Evolutionary conservation across 2,888 invertebrate genomes (phyloP).

Genomic region (Argyresthia goedartella): DNA sequence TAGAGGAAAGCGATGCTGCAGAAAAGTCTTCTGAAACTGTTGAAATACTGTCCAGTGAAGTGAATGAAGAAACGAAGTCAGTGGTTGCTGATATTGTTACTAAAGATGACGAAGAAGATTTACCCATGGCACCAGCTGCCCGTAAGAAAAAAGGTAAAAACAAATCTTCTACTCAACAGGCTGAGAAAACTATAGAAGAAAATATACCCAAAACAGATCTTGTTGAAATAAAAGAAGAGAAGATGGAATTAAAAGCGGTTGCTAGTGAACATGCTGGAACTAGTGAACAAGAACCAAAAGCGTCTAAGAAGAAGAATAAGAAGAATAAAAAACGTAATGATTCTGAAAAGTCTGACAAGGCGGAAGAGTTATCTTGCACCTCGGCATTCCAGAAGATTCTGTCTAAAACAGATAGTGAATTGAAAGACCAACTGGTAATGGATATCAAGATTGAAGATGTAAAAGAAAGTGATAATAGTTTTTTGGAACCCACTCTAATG

Average conservation of each 20-base stretch:
- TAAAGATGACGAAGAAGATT: constrained; percentile 7
- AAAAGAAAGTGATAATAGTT: constrained; percentile 5
- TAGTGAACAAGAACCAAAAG: constrained; percentile 22
- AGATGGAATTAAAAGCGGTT: neutral
- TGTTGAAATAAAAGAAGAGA: neutral
- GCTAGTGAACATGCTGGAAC: too few relatives aligned
- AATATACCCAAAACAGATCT: too few relatives aligned
- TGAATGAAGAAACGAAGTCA: neutral
- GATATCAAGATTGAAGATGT: constrained; percentile 6
- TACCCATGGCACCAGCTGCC: constrained; percentile 25
- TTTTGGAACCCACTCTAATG: constrained; percentile 2
- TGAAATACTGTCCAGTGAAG: neutral
- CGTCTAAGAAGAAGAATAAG: constrained; percentile 47
- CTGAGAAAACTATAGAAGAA: constrained; percentile 6
- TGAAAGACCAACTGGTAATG: constrained; percentile 15
- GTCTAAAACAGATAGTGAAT: constrained; percentile 14
- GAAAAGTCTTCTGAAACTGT: neutral
- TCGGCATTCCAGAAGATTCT: constrained; percentile 38
- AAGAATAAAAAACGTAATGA: constrained; percentile 38
- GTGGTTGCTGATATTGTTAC: neutral
- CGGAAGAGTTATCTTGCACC: constrained; percentile 35
- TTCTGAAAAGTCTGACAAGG: constrained; percentile 44
- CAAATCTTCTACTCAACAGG: constrained; percentile 11
- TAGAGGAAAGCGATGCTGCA: constrained; percentile 9
- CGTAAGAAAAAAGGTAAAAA: constrained; percentile 55